Conservation (phyloP, 2,888 invertebrate species). For the Drosophila tripunctata region DNA sequence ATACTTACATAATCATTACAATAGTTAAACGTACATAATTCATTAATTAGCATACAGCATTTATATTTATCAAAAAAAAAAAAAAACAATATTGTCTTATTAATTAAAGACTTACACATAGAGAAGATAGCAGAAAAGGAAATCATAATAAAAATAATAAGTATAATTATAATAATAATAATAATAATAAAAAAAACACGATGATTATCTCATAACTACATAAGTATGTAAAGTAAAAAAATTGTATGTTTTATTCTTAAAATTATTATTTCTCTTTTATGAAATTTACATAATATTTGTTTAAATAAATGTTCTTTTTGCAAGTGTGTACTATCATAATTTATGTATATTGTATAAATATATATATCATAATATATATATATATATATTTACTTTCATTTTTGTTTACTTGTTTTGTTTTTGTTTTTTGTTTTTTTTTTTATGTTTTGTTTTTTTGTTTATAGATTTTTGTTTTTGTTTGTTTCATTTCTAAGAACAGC, state of each 20-base stretch:
- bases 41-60: slow-evolving; percentile 41
- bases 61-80: slow-evolving; percentile 24
- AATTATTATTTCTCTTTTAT: slow-evolving; percentile 49
- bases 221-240: slow-evolving; percentile 51
- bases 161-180: too few species aligned
- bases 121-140: slow-evolving; percentile 42
- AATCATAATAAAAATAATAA: not conserved
- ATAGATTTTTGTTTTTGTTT: slow-evolving; percentile 45
- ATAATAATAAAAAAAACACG: not conserved
- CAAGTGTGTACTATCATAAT: slow-evolving; percentile 42
- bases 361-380: slow-evolving; percentile 33
- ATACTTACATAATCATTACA: slow-evolving; percentile 43
- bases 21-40: slow-evolving; percentile 60
- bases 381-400: slow-evolving; percentile 33
- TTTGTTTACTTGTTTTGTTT: slow-evolving; percentile 35
- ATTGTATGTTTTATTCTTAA: slow-evolving; percentile 24
- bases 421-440: slow-evolving; percentile 31
- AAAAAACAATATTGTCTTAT: slow-evolving; percentile 47
- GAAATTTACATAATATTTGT: slow-evolving; percentile 58
- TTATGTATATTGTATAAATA: slow-evolving; percentile 28
- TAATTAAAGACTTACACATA: slow-evolving; percentile 52
- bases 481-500: slow-evolving; percentile 78
- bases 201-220: too few species aligned
- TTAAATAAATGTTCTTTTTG: slow-evolving; percentile 57
- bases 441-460: slow-evolving; percentile 37